Evolutionary conservation across 2,888 invertebrate genomes (phyloP).

Genomic region (Cistogaster globosa): DNA sequence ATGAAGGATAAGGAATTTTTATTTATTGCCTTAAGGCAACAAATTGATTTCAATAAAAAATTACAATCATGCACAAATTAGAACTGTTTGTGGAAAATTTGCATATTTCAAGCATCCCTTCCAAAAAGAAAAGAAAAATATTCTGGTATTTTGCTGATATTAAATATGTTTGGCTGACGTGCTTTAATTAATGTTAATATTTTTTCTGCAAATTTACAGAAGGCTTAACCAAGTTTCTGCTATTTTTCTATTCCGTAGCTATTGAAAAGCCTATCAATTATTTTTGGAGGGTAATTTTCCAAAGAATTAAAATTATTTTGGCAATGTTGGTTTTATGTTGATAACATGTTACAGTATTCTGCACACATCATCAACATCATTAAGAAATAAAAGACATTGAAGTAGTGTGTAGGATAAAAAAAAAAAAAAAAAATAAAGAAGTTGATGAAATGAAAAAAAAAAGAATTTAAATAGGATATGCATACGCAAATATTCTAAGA

Average conservation of each 20-base stretch:
- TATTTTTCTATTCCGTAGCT: not conserved
- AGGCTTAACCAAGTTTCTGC: not conserved
- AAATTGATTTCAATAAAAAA: constrained; percentile 19
- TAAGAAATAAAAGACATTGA: constrained; percentile 25
- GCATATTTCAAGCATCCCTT: constrained; percentile 22
- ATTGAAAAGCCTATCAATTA: not conserved
- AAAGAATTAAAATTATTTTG: constrained; percentile 53
- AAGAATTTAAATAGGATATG: not conserved
- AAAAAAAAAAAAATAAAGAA: too few relatives aligned
- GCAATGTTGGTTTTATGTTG: constrained; percentile 54
- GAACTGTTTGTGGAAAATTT: constrained; percentile 8
- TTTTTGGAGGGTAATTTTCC: constrained; percentile 26
- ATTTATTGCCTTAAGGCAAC: not conserved
- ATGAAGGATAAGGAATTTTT: not conserved
- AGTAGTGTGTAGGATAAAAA: constrained; percentile 17
- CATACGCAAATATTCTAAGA: not conserved
- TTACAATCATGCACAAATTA: constrained; percentile 1
- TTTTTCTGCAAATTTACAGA: not conserved
- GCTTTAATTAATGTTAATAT: constrained; percentile 1
- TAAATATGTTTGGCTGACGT: constrained; percentile 23
- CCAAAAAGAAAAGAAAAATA: not conserved
- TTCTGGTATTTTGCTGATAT: not conserved
- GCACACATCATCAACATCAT: constrained; percentile 31
- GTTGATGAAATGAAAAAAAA: not conserved
- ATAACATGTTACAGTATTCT: constrained; percentile 60